Evolutionary conservation across 2,888 invertebrate species (phyloP).

Genomic region (Stenurella melanura): DNA sequence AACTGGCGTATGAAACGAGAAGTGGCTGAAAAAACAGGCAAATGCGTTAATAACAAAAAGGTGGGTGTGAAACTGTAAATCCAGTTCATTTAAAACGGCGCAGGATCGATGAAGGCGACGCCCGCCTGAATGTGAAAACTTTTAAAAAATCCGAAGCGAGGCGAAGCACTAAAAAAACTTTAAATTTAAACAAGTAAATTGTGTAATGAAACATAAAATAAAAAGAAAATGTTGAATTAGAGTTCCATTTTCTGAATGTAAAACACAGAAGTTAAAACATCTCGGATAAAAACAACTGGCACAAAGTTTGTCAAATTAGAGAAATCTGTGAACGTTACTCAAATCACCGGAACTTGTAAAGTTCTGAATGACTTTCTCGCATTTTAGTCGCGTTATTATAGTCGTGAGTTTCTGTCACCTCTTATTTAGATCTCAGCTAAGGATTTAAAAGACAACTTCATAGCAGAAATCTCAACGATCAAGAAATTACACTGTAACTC

Average conservation of each 20-base stretch:
- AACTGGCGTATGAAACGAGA: too few relatives aligned
- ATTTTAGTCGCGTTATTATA: conserved; percentile 55
- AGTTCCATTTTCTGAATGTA: conserved; percentile 52
- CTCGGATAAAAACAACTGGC: conserved; percentile 59
- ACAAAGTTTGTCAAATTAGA: conserved; percentile 65
- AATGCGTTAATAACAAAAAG: neutral
- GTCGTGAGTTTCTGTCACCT: conserved; percentile 44
- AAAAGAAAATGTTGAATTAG: conserved; percentile 48
- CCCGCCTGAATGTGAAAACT: conserved; percentile 42
- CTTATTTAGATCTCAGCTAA: conserved; percentile 26
- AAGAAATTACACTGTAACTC: conserved; percentile 29
- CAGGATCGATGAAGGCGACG: neutral
- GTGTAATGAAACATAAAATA: conserved; percentile 54
- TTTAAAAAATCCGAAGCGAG: conserved; percentile 36
- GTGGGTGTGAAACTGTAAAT: conserved; percentile 1
- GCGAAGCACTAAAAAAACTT: conserved; percentile 41
- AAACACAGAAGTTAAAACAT: conserved; percentile 57
- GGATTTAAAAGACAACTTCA: conserved; percentile 49
- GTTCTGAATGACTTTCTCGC: conserved; percentile 57
- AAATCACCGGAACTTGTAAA: conserved; percentile 64
- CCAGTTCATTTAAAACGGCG: neutral
- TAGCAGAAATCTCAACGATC: conserved; percentile 45
- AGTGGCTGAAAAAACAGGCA: neutral
- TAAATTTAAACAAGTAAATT: conserved; percentile 46
- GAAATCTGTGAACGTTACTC: conserved; percentile 66